A percentile compares a stretch with the other conserved stretches of the same genome.
phyloP scores from a whole-genome alignment of 2,113 vertebrate species.

The Pionites leucogaster region DNA sequence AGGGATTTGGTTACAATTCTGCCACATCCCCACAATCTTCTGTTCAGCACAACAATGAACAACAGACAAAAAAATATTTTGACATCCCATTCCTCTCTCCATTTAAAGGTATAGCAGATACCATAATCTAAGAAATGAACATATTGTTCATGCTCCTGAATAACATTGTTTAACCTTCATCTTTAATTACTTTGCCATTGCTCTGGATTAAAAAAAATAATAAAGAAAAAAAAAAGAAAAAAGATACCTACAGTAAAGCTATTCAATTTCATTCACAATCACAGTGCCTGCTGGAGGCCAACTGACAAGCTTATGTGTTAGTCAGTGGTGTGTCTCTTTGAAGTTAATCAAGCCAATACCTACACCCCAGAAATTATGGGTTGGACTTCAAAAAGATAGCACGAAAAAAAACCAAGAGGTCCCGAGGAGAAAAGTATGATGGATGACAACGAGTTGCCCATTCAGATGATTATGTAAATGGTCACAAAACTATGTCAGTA shows the following conservation, averaged over 20 bases:
- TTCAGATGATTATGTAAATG: conserved; percentile 65
- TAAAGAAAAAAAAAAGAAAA: neutral
- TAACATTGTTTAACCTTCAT: neutral
- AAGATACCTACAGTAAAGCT: neutral
- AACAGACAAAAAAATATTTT: neutral
- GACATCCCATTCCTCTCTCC: neutral
- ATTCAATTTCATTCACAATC: neutral
- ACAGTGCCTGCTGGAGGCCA: conserved; percentile 36
- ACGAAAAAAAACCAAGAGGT: neutral
- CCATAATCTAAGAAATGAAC: neutral
- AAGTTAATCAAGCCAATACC: conserved; percentile 37
- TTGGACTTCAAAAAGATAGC: conserved; percentile 33
- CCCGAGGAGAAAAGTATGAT: conserved; percentile 30
- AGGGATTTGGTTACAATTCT: neutral
- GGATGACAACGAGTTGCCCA: conserved; percentile 43
- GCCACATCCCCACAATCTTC: neutral
- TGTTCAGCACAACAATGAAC: neutral
- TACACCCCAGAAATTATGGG: neutral
- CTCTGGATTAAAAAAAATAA: neutral
- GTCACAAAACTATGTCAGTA: conserved; percentile 1
- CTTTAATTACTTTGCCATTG: neutral
- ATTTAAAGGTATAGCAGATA: neutral
- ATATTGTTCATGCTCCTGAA: neutral
- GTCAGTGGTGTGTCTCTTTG: conserved; percentile 19
- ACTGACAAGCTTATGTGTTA: conserved; percentile 3